Conservation (phyloP, 2,888 invertebrate genomes). For the Vannuccia rotundouncinata region DNA sequence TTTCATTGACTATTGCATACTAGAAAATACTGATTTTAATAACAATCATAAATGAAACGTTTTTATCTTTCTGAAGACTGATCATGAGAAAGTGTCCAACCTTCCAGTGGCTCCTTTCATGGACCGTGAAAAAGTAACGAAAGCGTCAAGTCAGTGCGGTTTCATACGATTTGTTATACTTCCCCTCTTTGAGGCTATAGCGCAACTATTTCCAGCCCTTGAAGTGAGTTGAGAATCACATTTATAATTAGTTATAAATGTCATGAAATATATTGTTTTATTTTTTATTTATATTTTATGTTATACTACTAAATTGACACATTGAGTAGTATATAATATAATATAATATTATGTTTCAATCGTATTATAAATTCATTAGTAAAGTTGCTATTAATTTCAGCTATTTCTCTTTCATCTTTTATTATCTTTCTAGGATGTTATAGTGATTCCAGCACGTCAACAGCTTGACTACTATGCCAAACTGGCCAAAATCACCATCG, state of each 20-base stretch:
- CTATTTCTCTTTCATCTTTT: not conserved
- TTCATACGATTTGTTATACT: constrained; percentile 74
- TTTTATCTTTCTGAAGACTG: constrained; percentile 71
- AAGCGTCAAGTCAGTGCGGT: constrained; percentile 73
- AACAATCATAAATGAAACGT: too few species aligned
- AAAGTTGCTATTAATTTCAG: too few species aligned
- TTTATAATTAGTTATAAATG: too few species aligned
- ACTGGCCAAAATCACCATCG: constrained; percentile 22
- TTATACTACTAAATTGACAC: too few species aligned
- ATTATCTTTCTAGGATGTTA: constrained; percentile 6
- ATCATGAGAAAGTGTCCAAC: constrained; percentile 73
- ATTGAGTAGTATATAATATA: too few species aligned
- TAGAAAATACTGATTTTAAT: too few species aligned
- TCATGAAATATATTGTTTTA: too few species aligned
- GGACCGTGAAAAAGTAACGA: constrained; percentile 77
- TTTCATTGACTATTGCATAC: too few species aligned
- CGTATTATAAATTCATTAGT: too few species aligned
- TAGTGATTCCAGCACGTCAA: constrained; percentile 21
- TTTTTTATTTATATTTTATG: too few species aligned
- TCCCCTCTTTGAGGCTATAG: constrained; percentile 72
- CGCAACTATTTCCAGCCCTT: constrained; percentile 68
- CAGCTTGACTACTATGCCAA: constrained; percentile 36
- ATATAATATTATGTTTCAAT: too few species aligned
- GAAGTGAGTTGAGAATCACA: constrained; percentile 59
- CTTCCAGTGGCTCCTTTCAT: constrained; percentile 77